Conservation (phyloP, 2,797 vertebrate species). For the Brachymystax lenok region DNA sequence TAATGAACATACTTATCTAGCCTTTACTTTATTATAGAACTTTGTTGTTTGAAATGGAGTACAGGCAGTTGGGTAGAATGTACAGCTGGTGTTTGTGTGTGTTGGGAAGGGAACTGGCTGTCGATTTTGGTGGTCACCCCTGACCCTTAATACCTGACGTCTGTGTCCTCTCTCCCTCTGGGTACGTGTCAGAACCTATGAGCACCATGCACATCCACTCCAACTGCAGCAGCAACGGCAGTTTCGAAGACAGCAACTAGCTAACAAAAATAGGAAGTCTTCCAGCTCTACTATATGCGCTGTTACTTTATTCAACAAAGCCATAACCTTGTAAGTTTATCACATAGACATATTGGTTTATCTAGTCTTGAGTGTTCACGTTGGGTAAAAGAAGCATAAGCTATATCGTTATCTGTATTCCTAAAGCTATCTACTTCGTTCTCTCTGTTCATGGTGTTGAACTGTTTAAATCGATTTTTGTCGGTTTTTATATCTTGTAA, state of each 20-base stretch:
- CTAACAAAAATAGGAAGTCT: slow-evolving; percentile 66
- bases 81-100: background rate
- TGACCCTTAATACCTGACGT: background rate
- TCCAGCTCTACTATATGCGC: no score
- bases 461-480: background rate
- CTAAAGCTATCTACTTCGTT: background rate
- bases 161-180: slow-evolving; percentile 66
- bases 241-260: slow-evolving; percentile 89
- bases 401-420: no score
- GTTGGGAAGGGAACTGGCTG: no score
- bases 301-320: background rate
- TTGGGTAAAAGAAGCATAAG: no score
- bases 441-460: background rate
- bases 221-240: slow-evolving; percentile 79
- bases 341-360: no score
- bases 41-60: background rate
- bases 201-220: slow-evolving; percentile 90
- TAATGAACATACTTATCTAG: background rate
- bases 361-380: no score
- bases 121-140: background rate
- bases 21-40: background rate
- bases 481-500: slow-evolving; percentile 24
- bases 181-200: slow-evolving; percentile 93
- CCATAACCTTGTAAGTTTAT: background rate
- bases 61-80: background rate